Evolutionary conservation across 2,113 vertebrate genomes (phyloP).

Genomic region (Anhinga anhinga): DNA sequence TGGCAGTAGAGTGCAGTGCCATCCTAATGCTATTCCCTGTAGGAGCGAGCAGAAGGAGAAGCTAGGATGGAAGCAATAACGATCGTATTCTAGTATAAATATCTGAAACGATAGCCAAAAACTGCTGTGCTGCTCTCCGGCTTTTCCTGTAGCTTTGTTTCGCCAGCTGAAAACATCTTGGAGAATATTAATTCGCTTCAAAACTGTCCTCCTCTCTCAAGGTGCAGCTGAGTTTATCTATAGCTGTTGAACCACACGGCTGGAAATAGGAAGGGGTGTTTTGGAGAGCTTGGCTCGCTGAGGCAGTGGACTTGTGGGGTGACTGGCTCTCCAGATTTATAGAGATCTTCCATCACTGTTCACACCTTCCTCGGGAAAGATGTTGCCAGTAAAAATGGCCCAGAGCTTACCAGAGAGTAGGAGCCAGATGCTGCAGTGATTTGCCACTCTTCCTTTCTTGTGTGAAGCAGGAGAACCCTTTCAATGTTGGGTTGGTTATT

Average conservation of each 20-base stretch:
- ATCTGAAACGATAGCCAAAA: neutral
- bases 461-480: neutral
- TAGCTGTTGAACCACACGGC: rapidly evolving
- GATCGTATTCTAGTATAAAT: neutral
- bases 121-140: neutral
- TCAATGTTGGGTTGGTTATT: neutral
- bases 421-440: neutral
- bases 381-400: neutral
- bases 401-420: neutral
- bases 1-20: neutral
- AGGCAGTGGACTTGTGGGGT: neutral
- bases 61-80: neutral
- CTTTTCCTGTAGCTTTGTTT: neutral
- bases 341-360: neutral
- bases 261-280: neutral
- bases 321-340: neutral
- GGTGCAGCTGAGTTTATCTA: neutral
- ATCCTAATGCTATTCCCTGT: neutral
- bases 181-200: neutral
- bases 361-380: neutral
- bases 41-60: constrained; percentile 43
- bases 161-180: neutral
- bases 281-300: neutral
- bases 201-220: neutral
- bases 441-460: neutral